Conservation (phyloP, 2,797 vertebrate species). For the Psittacula derbiana region DNA sequence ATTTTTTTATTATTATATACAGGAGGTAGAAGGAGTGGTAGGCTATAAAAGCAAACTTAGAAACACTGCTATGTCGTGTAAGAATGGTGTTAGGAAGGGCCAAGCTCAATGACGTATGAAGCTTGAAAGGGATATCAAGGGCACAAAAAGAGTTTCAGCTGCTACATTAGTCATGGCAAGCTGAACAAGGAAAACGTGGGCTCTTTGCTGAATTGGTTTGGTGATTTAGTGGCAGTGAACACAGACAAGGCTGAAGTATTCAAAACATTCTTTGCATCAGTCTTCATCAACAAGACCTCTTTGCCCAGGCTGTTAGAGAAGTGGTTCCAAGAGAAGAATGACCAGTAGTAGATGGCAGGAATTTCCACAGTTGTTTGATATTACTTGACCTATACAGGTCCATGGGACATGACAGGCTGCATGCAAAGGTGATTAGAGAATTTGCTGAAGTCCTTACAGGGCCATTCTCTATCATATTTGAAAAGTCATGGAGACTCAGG, state of each 20-base stretch:
- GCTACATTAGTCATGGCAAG: not conserved
- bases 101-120: not conserved
- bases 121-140: not conserved
- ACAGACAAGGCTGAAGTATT: not conserved
- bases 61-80: not conserved
- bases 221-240: not conserved
- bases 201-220: not conserved
- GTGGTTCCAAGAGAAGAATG: not conserved
- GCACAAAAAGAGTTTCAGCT: not conserved
- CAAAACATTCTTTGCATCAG: not conserved
- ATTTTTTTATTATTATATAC: not conserved
- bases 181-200: not conserved
- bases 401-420: rapidly evolving
- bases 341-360: not conserved
- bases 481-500: not conserved
- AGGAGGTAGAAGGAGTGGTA: not conserved
- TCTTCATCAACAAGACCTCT: not conserved
- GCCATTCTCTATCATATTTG: not conserved
- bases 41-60: not conserved
- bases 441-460: not conserved
- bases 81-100: not conserved
- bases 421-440: not conserved
- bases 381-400: not conserved
- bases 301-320: not conserved
- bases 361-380: not conserved